Conservation (phyloP, 37 sponge, comb jelly and placozoan species). For the Chondrilla cf. caribensis region DNA sequence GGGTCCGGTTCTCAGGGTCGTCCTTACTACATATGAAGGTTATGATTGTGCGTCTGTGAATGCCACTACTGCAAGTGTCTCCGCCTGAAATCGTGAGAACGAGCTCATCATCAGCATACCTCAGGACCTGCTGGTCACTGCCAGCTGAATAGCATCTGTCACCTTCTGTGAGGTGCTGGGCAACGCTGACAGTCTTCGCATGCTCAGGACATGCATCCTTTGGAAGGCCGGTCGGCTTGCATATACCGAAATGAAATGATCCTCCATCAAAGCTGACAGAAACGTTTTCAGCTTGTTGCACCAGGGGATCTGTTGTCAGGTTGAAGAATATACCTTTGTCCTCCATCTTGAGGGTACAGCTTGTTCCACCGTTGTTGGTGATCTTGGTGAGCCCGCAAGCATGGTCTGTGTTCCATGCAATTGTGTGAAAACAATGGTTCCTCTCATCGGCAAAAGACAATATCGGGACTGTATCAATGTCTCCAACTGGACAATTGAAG, state of each 20-base stretch:
- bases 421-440: slow-evolving; percentile 1
- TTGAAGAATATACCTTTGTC: neutral
- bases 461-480: neutral
- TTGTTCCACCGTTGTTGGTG: neutral
- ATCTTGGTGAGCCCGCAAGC: neutral
- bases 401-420: slow-evolving; percentile 17
- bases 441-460: neutral
- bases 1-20: neutral
- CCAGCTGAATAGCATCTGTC: slow-evolving; percentile 44
- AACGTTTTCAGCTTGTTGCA: neutral
- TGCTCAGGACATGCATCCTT: slow-evolving; percentile 8
- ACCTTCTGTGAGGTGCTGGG: neutral
- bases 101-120: slow-evolving; percentile 56
- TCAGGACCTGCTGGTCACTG: slow-evolving; percentile 20
- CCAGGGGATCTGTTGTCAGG: neutral
- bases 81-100: slow-evolving; percentile 43
- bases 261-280: neutral
- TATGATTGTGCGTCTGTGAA: slow-evolving; percentile 54
- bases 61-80: slow-evolving; percentile 52
- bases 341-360: neutral
- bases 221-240: neutral
- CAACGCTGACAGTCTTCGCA: neutral
- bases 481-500: slow-evolving; percentile 27
- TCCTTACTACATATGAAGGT: slow-evolving; percentile 49
- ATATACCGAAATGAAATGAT: slow-evolving; percentile 36